phyloP scores from a whole-genome alignment of 2,888 invertebrate species.

The Gibbula magus region DNA sequence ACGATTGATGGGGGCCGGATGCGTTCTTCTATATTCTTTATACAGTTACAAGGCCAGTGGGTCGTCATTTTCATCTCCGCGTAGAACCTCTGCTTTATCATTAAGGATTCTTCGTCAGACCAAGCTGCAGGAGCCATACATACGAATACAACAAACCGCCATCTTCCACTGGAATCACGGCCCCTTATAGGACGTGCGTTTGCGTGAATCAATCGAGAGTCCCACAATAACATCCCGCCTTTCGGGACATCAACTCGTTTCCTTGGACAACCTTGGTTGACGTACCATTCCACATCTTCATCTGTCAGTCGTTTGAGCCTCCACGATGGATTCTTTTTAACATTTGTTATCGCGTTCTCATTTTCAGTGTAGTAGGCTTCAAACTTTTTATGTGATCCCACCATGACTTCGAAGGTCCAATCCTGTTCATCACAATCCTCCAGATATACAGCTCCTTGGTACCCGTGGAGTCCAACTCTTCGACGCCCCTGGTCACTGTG shows the following conservation, averaged over 20 bases:
- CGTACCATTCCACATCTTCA: conserved; percentile 51
- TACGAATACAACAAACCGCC: conserved; percentile 63
- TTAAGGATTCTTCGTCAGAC: conserved; percentile 54
- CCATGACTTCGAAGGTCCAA: conserved; percentile 50
- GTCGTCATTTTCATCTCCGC: conserved; percentile 49
- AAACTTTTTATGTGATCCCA: conserved; percentile 46
- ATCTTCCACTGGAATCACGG: conserved; percentile 49
- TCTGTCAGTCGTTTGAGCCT: conserved; percentile 44
- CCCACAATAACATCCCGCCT: conserved; percentile 69
- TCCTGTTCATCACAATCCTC: conserved; percentile 40
- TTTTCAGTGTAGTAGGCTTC: conserved; percentile 32
- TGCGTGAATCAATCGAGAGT: conserved; percentile 66
- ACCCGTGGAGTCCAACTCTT: no score
- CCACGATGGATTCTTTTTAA: conserved; percentile 25
- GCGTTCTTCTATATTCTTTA: no score
- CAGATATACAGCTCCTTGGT: no score
- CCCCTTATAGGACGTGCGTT: conserved; percentile 57
- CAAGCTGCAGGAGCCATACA: conserved; percentile 67
- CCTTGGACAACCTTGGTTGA: conserved; percentile 48
- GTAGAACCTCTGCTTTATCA: conserved; percentile 56
- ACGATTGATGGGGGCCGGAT: no score
- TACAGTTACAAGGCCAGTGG: conserved; percentile 57
- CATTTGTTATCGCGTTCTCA: conserved; percentile 25
- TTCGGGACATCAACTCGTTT: conserved; percentile 61
- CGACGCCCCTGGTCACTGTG: conserved; percentile 64